phyloP scores from a whole-genome alignment of 2,888 invertebrate species.

The Syritta pipiens region DNA sequence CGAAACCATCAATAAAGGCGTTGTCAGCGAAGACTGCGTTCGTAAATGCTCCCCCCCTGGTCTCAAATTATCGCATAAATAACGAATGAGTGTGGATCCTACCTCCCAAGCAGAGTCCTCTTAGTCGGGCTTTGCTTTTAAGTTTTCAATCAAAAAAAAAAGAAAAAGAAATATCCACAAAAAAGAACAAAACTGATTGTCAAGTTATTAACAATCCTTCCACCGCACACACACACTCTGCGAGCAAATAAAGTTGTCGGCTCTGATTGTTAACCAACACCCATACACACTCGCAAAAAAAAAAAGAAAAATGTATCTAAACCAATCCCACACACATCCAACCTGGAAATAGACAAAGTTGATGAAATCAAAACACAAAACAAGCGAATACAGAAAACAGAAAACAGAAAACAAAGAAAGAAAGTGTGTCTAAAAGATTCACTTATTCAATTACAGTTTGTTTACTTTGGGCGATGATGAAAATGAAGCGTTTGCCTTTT shows the following conservation, averaged over 20 bases:
- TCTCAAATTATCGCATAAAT: constrained; percentile 26
- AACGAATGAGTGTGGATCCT: background rate
- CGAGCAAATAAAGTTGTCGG: constrained; percentile 62
- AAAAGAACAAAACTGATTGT: constrained; percentile 30
- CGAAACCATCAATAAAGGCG: constrained; percentile 6
- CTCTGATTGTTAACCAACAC: constrained; percentile 62
- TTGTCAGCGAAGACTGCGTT: background rate
- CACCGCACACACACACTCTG: background rate
- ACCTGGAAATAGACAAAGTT: too few species aligned
- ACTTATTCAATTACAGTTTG: constrained; percentile 69
- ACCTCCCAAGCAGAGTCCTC: background rate
- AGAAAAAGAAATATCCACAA: background rate
- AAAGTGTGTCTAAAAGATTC: constrained; percentile 64
- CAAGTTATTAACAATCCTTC: constrained; percentile 58
- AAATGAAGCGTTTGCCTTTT: constrained; percentile 69
- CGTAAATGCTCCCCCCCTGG: constrained; percentile 1
- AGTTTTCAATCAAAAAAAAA: too few species aligned
- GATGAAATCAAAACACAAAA: too few species aligned
- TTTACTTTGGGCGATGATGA: constrained; percentile 66
- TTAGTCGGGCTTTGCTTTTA: too few species aligned
- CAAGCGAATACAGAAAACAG: background rate
- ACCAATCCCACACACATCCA: too few species aligned
- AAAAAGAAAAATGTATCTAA: constrained; percentile 43
- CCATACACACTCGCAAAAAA: constrained; percentile 15
- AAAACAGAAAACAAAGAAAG: constrained; percentile 8